These are phyloP conservation scores for Atrina japonica DNA, from an alignment of 2,888 invertebrate genomes.

Conservation along the genomic window DNA sequence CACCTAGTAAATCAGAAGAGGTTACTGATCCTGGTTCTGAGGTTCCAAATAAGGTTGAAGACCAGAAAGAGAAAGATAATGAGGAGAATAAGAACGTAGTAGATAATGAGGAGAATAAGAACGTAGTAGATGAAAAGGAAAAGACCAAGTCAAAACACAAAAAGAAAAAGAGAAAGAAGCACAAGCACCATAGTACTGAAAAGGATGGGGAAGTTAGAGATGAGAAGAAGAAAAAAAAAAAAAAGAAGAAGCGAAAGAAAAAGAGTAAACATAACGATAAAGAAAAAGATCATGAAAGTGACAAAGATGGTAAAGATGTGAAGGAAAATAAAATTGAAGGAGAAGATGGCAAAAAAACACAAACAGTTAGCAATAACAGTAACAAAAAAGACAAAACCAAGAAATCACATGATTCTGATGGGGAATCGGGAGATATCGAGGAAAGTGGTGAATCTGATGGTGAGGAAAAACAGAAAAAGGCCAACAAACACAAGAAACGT, in stretches of 20 bases:
- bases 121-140: slow-evolving; percentile 48
- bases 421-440: slow-evolving; percentile 45
- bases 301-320: slow-evolving; percentile 35
- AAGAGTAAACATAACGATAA: slow-evolving; percentile 48
- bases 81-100: slow-evolving; percentile 28
- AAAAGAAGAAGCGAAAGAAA: slow-evolving; percentile 47
- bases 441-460: slow-evolving; percentile 49
- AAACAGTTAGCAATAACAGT: slow-evolving; percentile 31
- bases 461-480: slow-evolving; percentile 46
- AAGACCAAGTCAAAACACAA: slow-evolving; percentile 49
- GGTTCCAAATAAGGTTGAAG: slow-evolving; percentile 19
- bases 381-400: slow-evolving; percentile 41
- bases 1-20: slow-evolving; percentile 30
- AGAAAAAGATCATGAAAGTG: slow-evolving; percentile 47
- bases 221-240: slow-evolving; percentile 47
- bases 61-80: slow-evolving; percentile 24
- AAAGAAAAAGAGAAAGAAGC: slow-evolving; percentile 63
- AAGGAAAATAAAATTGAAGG: slow-evolving; percentile 54
- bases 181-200: slow-evolving; percentile 45
- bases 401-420: slow-evolving; percentile 32
- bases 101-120: slow-evolving; percentile 32
- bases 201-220: slow-evolving; percentile 41
- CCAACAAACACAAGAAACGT: slow-evolving; percentile 56
- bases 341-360: background rate
- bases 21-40: slow-evolving; percentile 24